Conservation (phyloP, 2,797 vertebrate species). For the Brachyalestes nurse region DNA sequence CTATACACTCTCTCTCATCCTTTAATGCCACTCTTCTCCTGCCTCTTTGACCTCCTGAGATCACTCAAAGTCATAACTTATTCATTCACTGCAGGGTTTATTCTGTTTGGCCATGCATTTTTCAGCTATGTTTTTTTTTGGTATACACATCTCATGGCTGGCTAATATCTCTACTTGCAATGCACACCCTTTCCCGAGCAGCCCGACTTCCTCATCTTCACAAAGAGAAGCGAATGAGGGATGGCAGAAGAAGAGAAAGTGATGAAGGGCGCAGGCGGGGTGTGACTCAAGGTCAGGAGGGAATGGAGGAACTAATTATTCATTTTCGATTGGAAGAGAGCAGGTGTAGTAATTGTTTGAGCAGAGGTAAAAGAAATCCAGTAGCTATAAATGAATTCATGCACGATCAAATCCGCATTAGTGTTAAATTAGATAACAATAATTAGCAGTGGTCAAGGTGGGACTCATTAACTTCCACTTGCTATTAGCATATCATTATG, state of each 20-base stretch:
- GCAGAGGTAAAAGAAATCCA: neutral
- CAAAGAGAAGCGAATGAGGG: neutral
- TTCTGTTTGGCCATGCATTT: slow-evolving; percentile 58
- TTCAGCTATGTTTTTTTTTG: slow-evolving; percentile 41
- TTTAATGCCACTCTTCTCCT: slow-evolving; percentile 14
- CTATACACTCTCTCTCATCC: neutral
- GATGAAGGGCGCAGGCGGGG: neutral
- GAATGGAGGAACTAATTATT: slow-evolving; percentile 1
- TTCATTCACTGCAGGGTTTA: slow-evolving; percentile 55
- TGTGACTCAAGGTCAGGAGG: neutral
- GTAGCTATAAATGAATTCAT: neutral
- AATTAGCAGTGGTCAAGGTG: slow-evolving; percentile 28
- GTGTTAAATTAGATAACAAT: slow-evolving; percentile 10
- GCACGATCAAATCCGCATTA: slow-evolving; percentile 18
- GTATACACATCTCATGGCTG: slow-evolving; percentile 42
- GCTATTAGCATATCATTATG: slow-evolving; percentile 15
- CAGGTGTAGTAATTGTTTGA: slow-evolving; percentile 2
- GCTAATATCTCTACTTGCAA: slow-evolving; percentile 37
- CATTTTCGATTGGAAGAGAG: slow-evolving; percentile 14
- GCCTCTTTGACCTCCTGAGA: slow-evolving; percentile 48
- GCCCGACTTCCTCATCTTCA: neutral
- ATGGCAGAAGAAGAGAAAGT: neutral
- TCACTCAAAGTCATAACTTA: slow-evolving; percentile 54
- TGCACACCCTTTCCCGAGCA: neutral
- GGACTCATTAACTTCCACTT: slow-evolving; percentile 9